Conservation (phyloP, 1,140 invertebrate species). For the Palaemon carinicauda region DNA sequence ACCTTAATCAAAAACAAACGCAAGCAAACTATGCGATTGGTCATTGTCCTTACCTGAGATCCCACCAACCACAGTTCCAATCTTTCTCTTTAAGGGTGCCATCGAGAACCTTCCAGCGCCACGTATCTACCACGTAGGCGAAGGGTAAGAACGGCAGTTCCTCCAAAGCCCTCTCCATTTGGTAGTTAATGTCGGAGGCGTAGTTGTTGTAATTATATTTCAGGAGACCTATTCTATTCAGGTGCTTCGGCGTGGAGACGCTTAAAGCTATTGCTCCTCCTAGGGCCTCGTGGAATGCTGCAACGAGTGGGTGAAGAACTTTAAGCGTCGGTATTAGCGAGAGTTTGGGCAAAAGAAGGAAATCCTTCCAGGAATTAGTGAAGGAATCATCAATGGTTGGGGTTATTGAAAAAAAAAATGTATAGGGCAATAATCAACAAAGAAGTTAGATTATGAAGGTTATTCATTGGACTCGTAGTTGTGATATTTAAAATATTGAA, state of each 20-base stretch:
- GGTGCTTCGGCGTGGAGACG: constrained; percentile 81
- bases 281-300: constrained; percentile 92
- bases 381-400: too few species aligned
- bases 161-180: constrained; percentile 87
- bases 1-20: neutral
- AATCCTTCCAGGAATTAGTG: too few species aligned
- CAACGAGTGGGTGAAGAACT: neutral
- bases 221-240: constrained; percentile 81
- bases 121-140: constrained; percentile 82
- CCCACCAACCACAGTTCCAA: constrained; percentile 90
- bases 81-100: constrained; percentile 77
- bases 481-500: too few species aligned
- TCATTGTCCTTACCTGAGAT: constrained; percentile 73
- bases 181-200: constrained; percentile 79
- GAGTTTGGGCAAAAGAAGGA: neutral
- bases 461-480: too few species aligned
- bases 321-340: too few species aligned
- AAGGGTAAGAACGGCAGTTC: constrained; percentile 89
- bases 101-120: constrained; percentile 86
- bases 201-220: constrained; percentile 68
- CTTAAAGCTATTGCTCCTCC: constrained; percentile 89
- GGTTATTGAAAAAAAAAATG: too few species aligned
- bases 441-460: too few species aligned
- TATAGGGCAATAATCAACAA: too few species aligned
- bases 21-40: neutral